Evolutionary conservation across 2,888 invertebrate species (phyloP).

Genomic region (Mechanitis messenoides): DNA sequence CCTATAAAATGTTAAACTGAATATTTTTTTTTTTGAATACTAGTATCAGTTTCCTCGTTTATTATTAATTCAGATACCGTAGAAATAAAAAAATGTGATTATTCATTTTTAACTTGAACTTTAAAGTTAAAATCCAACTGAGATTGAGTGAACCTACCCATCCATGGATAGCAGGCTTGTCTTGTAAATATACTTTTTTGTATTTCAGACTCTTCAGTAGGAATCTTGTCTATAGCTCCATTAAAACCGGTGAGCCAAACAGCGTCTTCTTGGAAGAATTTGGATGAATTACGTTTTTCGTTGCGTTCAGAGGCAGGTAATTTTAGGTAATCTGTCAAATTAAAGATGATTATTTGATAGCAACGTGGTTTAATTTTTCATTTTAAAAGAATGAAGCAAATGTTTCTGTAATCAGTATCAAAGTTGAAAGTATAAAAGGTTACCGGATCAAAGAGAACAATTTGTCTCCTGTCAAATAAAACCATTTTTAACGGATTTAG

Average conservation of each 20-base stretch:
- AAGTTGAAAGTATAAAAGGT: too few relatives aligned
- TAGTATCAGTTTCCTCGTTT: too few relatives aligned
- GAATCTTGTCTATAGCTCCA: constrained; percentile 33
- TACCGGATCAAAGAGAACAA: too few relatives aligned
- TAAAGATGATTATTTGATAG: background rate
- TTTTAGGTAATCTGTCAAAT: constrained; percentile 21
- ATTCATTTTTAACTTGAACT: too few relatives aligned
- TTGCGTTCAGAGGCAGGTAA: constrained; percentile 15
- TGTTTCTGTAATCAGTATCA: too few relatives aligned
- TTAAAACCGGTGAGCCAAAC: constrained; percentile 42
- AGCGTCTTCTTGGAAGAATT: constrained; percentile 31
- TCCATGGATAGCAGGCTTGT: constrained; percentile 55
- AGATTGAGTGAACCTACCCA: constrained; percentile 44
- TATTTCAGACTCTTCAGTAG: constrained; percentile 29
- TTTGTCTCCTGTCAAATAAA: too few relatives aligned
- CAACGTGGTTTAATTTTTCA: too few relatives aligned
- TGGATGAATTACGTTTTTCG: constrained; percentile 4
- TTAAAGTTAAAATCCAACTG: background rate
- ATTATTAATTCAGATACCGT: too few relatives aligned
- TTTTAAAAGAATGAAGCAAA: too few relatives aligned
- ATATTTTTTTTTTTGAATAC: background rate
- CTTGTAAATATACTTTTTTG: constrained; percentile 39
- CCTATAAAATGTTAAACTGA: constrained; percentile 31
- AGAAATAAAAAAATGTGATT: too few relatives aligned
- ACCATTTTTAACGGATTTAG: too few relatives aligned